Conservation (phyloP, 2,888 invertebrate species). For the Petrolisthes cinctipes region DNA sequence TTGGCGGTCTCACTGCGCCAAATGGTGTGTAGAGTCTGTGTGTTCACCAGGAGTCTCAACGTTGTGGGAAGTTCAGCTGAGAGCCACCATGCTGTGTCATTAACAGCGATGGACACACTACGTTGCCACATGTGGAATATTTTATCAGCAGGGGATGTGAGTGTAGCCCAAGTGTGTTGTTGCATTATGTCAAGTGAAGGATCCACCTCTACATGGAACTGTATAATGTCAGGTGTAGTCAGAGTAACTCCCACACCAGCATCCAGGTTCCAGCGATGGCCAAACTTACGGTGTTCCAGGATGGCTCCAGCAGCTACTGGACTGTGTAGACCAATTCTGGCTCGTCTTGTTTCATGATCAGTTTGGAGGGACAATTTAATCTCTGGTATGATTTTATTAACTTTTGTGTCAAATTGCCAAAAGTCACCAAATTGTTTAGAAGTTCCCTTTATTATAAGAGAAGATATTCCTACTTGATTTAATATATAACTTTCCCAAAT, state of each 20-base stretch:
- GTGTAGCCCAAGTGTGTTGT: neutral
- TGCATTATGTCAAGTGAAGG: conserved; percentile 15
- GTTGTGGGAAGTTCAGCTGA: conserved; percentile 6
- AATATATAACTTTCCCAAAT: conserved; percentile 18
- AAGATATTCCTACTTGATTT: neutral
- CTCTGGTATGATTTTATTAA: conserved; percentile 46
- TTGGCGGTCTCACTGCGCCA: conserved; percentile 15
- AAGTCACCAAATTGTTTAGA: conserved; percentile 2
- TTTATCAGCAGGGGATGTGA: conserved; percentile 40
- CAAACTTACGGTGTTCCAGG: conserved; percentile 43
- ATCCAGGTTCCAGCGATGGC: conserved; percentile 36
- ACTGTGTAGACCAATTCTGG: conserved; percentile 42
- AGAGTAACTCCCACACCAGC: conserved; percentile 31
- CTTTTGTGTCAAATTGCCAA: conserved; percentile 27
- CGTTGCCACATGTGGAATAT: conserved; percentile 18
- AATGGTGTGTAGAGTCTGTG: conserved; percentile 1
- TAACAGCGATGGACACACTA: neutral
- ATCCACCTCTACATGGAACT: conserved; percentile 36
- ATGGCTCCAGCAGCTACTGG: conserved; percentile 39
- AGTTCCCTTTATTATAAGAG: conserved; percentile 26
- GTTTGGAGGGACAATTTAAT: conserved; percentile 9
- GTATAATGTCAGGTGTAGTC: conserved; percentile 25
- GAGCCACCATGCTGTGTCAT: conserved; percentile 21
- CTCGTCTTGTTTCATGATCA: conserved; percentile 33
- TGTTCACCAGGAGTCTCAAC: conserved; percentile 16